Conservation (phyloP, 1,140 invertebrate species). For the Drosophila kohkoa region DNA sequence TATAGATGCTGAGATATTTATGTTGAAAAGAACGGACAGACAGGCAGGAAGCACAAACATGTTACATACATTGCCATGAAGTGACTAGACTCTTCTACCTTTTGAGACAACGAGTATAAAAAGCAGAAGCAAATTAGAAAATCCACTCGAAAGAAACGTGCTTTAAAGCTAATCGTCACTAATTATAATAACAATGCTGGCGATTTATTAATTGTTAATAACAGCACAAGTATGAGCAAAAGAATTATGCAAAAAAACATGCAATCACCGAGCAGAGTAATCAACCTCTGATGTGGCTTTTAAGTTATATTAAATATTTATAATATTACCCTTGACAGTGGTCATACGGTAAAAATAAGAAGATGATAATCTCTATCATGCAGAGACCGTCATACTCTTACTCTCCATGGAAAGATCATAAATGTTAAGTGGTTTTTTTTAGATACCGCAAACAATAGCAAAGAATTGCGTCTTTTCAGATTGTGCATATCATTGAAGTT, state of each 20-base stretch:
- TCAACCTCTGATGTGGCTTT: constrained; percentile 17
- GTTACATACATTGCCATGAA: background rate
- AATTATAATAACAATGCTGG: constrained; percentile 69
- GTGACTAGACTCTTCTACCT: background rate
- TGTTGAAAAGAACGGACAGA: background rate
- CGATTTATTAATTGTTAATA: constrained; percentile 36
- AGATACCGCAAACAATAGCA: background rate
- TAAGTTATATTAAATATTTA: background rate
- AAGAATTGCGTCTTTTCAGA: background rate
- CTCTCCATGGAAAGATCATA: constrained; percentile 1
- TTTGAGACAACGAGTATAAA: background rate
- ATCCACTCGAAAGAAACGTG: constrained; percentile 59
- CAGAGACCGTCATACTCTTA: constrained; percentile 1
- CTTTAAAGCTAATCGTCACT: constrained; percentile 61
- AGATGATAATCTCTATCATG: background rate
- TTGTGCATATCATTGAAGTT: background rate
- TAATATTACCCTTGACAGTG: constrained; percentile 1
- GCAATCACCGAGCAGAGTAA: constrained; percentile 1
- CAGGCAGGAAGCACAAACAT: constrained; percentile 4
- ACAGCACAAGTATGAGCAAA: constrained; percentile 29
- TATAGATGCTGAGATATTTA: no score
- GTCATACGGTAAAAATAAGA: constrained; percentile 5
- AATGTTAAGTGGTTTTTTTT: background rate
- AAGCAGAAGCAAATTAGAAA: constrained; percentile 41
- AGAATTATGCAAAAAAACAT: constrained; percentile 38